These are phyloP conservation scores for Aporrectodea caliginosa DNA, from an alignment of 1,140 invertebrate species.

Conservation along the genomic window DNA sequence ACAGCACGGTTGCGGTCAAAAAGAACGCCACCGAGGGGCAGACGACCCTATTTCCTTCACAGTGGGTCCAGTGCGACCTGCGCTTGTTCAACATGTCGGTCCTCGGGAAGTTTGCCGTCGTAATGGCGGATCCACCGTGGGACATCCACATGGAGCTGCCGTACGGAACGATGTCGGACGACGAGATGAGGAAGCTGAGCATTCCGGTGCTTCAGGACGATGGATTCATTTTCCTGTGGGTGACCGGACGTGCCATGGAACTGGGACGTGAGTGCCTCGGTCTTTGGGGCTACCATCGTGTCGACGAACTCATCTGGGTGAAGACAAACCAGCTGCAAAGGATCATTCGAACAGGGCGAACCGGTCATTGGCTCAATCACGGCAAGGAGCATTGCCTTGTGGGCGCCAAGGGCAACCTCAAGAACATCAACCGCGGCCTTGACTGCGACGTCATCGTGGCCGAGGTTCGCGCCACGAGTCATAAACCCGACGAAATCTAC, in stretches of 20 bases:
- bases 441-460: conserved; percentile 98
- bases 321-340: conserved; percentile 97
- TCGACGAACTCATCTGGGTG: conserved; percentile 98
- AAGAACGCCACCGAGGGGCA: conserved; percentile 52
- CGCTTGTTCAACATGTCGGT: conserved; percentile 92
- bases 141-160: conserved; percentile 98
- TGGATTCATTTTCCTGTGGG: conserved; percentile 94
- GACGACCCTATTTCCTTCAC: conserved; percentile 72
- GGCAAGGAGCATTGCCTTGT: conserved; percentile 97
- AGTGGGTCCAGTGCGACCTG: conserved; percentile 97
- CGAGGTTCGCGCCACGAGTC: conserved; percentile 92
- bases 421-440: conserved; percentile 83
- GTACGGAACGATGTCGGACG: conserved; percentile 98
- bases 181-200: conserved; percentile 93
- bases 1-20: conserved; percentile 16
- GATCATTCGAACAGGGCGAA: conserved; percentile 92
- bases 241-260: conserved; percentile 95
- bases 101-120: conserved; percentile 64
- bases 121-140: conserved; percentile 82
- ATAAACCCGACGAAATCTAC: conserved; percentile 98
- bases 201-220: conserved; percentile 88
- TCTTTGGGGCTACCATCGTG: conserved; percentile 73
- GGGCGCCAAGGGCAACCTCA: conserved; percentile 91
- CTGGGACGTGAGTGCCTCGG: conserved; percentile 64
- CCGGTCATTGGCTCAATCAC: conserved; percentile 97